Evolutionary conservation across 2,888 invertebrate genomes (phyloP), one percentile per base, ranked within the genome.

Genomic region (Euplagia quadripunctaria): DNA sequence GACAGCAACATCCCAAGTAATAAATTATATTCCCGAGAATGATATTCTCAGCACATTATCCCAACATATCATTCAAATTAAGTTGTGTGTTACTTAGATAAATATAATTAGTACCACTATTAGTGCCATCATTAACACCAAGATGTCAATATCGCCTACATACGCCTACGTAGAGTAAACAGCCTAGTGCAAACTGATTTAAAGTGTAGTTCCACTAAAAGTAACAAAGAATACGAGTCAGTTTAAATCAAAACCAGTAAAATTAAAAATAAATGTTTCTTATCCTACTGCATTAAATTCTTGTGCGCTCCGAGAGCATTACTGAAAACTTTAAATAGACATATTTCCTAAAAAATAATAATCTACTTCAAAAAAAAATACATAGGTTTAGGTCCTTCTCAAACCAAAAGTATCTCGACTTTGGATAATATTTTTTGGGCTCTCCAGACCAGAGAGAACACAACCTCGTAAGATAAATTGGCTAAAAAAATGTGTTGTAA

Each of bases 41-140:
- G 14, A 41, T 42, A 14, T 20, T 31, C 31, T 55, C 42, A 64
- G 64, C 5, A 20, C 4, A 31, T 70, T 55, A 65, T 64, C 31
- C 9, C 4, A 43, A 58, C 52, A 64, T 49, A 63, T 9, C 46
- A 71, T 31, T 71, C 20, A 31, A 58, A 58, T 61, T 42, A 41
- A 49, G 72, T 51, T 43, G 6, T 71, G 49, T 46, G 41, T 63
- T 46, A 31, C 9, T 41, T 58, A 74, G 75, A 81, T 78, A 82
- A 81, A 78, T 78, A 80, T 75, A 81, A 82, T 82, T 69, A 73
- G 73, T 70, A 58, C 72, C 71, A 77, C 75, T 75, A 80, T 82
- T 78, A 75, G 77, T 70, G 64, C 61, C 52, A 73, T 82, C 81
- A 81, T 82, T 82, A 82, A 74, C 68, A 64, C 70, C 41, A 64